These are phyloP conservation scores for Cynodonichthys magdalenae DNA, from an alignment of 2,797 vertebrate species.

Conservation along the genomic window DNA sequence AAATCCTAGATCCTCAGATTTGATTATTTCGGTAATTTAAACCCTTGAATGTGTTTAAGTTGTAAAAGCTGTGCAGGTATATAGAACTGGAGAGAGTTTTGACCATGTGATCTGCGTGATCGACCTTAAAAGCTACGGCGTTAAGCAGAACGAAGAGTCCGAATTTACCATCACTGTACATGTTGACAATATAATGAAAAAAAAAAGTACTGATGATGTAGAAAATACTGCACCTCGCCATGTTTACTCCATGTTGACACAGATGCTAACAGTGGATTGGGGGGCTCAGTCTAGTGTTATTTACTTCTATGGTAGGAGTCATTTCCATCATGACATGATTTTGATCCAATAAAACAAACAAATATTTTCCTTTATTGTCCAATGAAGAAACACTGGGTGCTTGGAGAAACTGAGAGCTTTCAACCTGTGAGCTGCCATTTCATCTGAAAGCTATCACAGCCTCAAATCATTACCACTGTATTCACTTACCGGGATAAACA, in stretches of 20 bases:
- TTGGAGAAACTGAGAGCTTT: slow-evolving; percentile 21
- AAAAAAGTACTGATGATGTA: too few species aligned
- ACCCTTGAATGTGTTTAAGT: neutral
- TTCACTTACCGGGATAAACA: slow-evolving; percentile 57
- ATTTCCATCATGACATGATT: neutral
- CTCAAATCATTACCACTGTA: slow-evolving; percentile 53
- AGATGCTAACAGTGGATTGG: neutral
- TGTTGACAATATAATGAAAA: too few species aligned
- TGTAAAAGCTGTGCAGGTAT: too few species aligned
- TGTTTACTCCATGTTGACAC: too few species aligned
- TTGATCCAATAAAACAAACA: neutral
- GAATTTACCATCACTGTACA: too few species aligned
- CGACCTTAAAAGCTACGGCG: too few species aligned
- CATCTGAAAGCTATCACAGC: slow-evolving; percentile 45
- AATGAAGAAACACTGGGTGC: slow-evolving; percentile 8
- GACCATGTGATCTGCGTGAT: too few species aligned
- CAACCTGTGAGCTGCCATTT: slow-evolving; percentile 46
- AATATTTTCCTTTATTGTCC: neutral
- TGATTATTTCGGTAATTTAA: neutral
- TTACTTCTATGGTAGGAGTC: too few species aligned
- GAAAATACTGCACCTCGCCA: too few species aligned
- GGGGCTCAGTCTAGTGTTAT: neutral
- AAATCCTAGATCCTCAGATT: too few species aligned
- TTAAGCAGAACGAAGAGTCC: too few species aligned
- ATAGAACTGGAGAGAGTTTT: too few species aligned